These are phyloP conservation scores for Ypsolopha sequella DNA, from an alignment of 2,888 invertebrate genomes.

Conservation along the genomic window DNA sequence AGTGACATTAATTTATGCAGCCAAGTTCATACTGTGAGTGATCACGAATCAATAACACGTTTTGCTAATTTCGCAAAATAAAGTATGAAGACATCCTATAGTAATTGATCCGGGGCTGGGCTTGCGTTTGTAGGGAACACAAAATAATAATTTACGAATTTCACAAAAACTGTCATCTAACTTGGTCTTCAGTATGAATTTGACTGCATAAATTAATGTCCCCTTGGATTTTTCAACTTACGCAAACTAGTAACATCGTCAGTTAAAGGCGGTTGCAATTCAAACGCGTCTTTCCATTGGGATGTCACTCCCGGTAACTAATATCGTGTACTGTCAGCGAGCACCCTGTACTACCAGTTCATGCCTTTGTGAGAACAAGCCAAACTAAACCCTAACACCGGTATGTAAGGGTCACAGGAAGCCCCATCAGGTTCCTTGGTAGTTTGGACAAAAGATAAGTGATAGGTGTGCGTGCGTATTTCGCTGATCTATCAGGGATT, in stretches of 20 bases:
- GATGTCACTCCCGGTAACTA: conserved; percentile 45
- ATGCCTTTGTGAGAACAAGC: not conserved
- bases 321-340: conserved; percentile 31
- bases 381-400: not conserved
- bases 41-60: too few species aligned
- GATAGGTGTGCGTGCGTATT: not conserved
- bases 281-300: conserved; percentile 25
- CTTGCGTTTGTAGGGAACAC: too few species aligned
- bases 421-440: not conserved
- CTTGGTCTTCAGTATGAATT: too few species aligned
- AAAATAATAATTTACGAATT: too few species aligned
- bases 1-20: too few species aligned
- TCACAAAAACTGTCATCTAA: too few species aligned
- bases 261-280: not conserved
- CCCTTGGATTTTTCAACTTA: not conserved
- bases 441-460: not conserved
- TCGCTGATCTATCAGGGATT: not conserved
- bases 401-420: not conserved
- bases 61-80: too few species aligned
- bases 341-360: not conserved
- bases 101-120: too few species aligned
- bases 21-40: too few species aligned
- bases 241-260: not conserved
- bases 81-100: too few species aligned
- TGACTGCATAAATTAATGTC: not conserved